Evolutionary conservation across 2,888 invertebrate species (phyloP).

Genomic region (Cerastoderma edule): DNA sequence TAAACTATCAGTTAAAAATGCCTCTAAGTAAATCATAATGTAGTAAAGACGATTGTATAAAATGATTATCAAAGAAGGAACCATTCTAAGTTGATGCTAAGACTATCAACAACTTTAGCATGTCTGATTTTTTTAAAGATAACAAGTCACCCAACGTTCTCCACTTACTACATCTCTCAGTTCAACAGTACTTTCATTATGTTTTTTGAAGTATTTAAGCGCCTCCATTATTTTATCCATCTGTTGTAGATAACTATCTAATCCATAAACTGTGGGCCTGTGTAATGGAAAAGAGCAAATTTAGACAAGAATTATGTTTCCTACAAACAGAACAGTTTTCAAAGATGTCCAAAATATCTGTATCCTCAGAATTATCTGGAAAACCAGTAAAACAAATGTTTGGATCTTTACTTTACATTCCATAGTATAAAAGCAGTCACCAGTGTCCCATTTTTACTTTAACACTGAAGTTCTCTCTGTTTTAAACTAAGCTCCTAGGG

Average conservation of each 20-base stretch:
- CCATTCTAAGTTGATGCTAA: too few species aligned
- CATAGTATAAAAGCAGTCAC: too few species aligned
- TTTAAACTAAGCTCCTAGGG: too few species aligned
- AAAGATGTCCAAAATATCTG: not conserved
- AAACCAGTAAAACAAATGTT: not conserved
- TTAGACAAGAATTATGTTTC: not conserved
- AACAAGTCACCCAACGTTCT: not conserved
- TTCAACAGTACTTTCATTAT: conserved; percentile 96
- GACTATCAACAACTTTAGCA: not conserved
- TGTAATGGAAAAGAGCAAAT: not conserved
- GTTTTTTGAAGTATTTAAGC: conserved; percentile 94
- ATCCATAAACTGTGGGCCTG: conserved; percentile 85
- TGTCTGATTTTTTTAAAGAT: not conserved
- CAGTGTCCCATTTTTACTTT: too few species aligned
- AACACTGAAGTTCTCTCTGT: too few species aligned
- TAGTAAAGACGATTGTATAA: too few species aligned
- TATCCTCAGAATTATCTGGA: not conserved
- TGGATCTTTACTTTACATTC: too few species aligned
- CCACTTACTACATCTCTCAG: conserved; percentile 93
- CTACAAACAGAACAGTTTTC: not conserved
- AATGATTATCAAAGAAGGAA: too few species aligned
- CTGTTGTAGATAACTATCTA: conserved; percentile 87
- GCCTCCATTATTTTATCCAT: conserved; percentile 94
- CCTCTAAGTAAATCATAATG: too few species aligned
- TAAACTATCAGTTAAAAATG: too few species aligned